Base-by-base conservation (phyloP, 2,113 vertebrate species). In the Etheostoma spectabile region DNA sequence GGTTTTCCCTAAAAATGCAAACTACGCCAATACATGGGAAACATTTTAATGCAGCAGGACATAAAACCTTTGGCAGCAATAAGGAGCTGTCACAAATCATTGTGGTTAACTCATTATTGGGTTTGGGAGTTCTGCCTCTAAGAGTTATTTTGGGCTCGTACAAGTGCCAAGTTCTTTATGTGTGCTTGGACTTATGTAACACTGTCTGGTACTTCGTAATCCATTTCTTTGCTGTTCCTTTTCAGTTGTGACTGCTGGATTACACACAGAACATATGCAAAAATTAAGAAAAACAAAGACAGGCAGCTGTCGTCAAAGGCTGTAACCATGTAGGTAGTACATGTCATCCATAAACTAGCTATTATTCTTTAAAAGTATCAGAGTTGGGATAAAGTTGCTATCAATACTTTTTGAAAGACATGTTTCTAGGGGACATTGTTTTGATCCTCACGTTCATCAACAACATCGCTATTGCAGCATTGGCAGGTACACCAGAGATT, bases 401-500 rank as follows among this genome's bases (percentile, higher is more conserved):
- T 52, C 24, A 45, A n/a, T 16, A 0, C 27, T 66, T 35, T 35
- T 27, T 10, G 11, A 42, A 38, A 42, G 38, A 42, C 2, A 10
- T 42, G 8, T 38, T 38, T 42, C 52, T 15, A 11, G 6, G 14
- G 3, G 0, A 33, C 21, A 6, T 2, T 35, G 10, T 69, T 5
- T 51, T 38, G 2, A 24, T 49, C 61, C 6, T 61, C 15, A n/a
- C 22, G 45, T 46, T 45, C 48, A 68, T 49, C 6, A 42, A 42
- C 6, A 22, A 33, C 8, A 16, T 59, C 68, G 48, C 63, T 86
- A 21, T 87, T 83, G 33, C 88, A 96, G 95, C 38, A 93, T 95
- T 62, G 87, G 94, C 60, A 91, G 74, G 62, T 95, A 95, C 88
- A 96, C 95, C 76, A 91, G 80, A 79, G 93, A 95, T 83, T 77